Conservation (phyloP, 2,888 invertebrate species). For the Andrena flavipes region DNA sequence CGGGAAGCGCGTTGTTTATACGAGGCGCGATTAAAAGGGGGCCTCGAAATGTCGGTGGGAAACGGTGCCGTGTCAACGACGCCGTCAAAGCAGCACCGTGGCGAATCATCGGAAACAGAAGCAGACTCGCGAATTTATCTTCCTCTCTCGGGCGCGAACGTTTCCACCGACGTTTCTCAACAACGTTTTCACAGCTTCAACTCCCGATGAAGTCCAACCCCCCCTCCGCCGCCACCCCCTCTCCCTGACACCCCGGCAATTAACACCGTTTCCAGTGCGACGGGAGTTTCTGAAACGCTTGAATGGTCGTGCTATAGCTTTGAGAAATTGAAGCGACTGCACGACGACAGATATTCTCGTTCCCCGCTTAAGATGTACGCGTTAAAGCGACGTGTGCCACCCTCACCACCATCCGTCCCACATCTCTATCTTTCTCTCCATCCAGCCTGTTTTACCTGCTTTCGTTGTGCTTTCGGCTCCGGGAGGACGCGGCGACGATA, state of each 20-base stretch:
- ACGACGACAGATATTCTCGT: slow-evolving; percentile 53
- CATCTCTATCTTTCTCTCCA: slow-evolving; percentile 1
- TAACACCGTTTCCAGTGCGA: slow-evolving; percentile 61
- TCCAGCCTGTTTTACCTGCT: not conserved
- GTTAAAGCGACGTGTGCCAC: slow-evolving; percentile 42
- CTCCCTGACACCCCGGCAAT: slow-evolving; percentile 46
- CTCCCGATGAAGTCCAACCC: slow-evolving; percentile 47
- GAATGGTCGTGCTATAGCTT: slow-evolving; percentile 60
- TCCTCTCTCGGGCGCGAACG: slow-evolving; percentile 15
- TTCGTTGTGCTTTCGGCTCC: not conserved
- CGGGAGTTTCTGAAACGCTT: slow-evolving; percentile 45
- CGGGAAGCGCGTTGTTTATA: slow-evolving; percentile 11
- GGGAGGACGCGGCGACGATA: not conserved
- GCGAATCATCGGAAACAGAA: not conserved
- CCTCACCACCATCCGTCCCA: not conserved
- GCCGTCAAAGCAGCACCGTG: slow-evolving; percentile 21
- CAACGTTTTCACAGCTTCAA: slow-evolving; percentile 40
- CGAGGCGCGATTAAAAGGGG: not conserved
- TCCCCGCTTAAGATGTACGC: slow-evolving; percentile 50
- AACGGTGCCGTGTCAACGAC: slow-evolving; percentile 27
- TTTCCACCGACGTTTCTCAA: slow-evolving; percentile 9
- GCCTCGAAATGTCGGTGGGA: not conserved
- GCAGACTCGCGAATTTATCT: slow-evolving; percentile 47
- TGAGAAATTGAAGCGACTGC: slow-evolving; percentile 60
- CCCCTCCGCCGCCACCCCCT: not conserved